These are phyloP conservation scores for Chaenocephalus aceratus DNA, from an alignment of 2,113 vertebrate genomes.

Conservation along the genomic window DNA sequence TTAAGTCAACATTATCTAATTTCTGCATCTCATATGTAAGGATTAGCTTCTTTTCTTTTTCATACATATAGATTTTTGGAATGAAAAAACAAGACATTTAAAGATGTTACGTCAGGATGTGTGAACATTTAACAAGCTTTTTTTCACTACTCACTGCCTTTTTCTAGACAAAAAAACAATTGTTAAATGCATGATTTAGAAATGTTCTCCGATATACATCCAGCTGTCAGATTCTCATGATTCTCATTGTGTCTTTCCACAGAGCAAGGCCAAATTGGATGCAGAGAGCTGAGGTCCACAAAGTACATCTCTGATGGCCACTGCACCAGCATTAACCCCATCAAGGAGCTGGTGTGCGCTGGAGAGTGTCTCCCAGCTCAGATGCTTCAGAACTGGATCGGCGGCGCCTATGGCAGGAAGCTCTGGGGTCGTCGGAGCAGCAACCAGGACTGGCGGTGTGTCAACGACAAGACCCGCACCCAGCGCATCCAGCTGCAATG, in stretches of 20 bases:
- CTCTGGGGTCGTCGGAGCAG: conserved; percentile 91
- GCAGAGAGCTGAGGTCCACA: conserved; percentile 93
- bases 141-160: no score
- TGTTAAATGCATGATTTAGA: no score
- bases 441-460: conserved; percentile 93
- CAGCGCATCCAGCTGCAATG: conserved; percentile 95
- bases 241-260: conserved; percentile 15
- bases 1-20: not conserved
- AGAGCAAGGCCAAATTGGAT: conserved; percentile 93
- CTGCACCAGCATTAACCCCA: conserved; percentile 94
- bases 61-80: not conserved
- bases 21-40: no score
- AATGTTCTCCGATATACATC: not conserved
- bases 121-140: no score
- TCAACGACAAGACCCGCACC: conserved; percentile 94
- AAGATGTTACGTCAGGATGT: no score
- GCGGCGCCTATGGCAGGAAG: conserved; percentile 88
- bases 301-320: conserved; percentile 98
- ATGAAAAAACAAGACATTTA: not conserved
- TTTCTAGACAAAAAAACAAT: no score
- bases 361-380: conserved; percentile 94
- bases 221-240: not conserved
- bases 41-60: not conserved
- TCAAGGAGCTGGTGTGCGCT: conserved; percentile 96
- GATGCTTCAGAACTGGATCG: conserved; percentile 97